Evolutionary conservation across 2,113 vertebrate genomes (phyloP).

Genomic region (Regulus satrapa): DNA sequence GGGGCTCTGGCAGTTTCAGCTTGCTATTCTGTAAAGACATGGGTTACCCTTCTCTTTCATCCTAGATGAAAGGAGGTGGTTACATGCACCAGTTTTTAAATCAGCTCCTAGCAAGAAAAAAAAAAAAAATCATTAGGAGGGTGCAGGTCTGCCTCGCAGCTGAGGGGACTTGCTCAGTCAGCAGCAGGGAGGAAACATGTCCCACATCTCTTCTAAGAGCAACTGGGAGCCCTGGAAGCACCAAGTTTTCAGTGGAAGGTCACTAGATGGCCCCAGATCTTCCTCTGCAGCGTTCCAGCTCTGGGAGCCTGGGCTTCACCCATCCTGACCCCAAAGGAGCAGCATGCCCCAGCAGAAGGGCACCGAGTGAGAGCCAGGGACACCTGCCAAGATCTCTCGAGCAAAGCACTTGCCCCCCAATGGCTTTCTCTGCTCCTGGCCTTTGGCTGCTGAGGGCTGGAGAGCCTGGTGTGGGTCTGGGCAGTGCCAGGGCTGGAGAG

Average conservation of each 20-base stretch:
- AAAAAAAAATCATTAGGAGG: neutral
- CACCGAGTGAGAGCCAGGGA: neutral
- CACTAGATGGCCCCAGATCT: slow-evolving; percentile 40
- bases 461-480: neutral
- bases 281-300: neutral
- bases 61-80: slow-evolving; percentile 53
- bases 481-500: neutral
- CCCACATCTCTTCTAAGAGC: neutral
- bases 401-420: rapidly evolving
- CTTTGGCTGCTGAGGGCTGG: neutral
- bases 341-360: neutral
- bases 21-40: neutral
- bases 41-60: slow-evolving; percentile 46
- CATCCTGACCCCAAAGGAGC: neutral
- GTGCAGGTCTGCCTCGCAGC: slow-evolving; percentile 14
- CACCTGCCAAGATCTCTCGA: neutral
- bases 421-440: neutral
- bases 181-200: neutral
- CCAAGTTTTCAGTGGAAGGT: neutral
- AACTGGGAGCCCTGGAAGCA: slow-evolving; percentile 22
- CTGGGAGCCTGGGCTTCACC: neutral
- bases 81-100: slow-evolving; percentile 44
- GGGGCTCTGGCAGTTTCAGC: neutral
- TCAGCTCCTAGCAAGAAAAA: slow-evolving; percentile 7
- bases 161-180: neutral